Conservation (phyloP, 2,113 vertebrate genomes). For the Chlamydotis undulata region DNA sequence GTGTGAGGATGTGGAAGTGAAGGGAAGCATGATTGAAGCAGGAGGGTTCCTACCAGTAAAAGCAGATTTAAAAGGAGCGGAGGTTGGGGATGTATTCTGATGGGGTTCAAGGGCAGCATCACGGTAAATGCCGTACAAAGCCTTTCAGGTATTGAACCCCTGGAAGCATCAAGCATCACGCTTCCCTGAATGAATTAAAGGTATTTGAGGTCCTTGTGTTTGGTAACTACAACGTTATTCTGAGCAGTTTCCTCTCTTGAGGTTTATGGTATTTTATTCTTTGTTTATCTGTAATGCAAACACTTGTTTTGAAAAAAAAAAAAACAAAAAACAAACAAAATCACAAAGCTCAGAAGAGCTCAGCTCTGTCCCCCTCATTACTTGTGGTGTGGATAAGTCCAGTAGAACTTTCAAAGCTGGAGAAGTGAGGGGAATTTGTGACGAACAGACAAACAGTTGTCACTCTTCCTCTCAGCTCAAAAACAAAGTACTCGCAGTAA, state of each 20-base stretch:
- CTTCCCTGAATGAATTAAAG: neutral
- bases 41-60: neutral
- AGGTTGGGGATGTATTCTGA: neutral
- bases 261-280: neutral
- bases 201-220: neutral
- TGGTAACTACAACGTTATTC: neutral
- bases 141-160: neutral
- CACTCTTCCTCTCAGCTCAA: neutral
- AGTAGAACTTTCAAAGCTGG: neutral
- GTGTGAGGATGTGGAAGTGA: neutral
- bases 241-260: neutral
- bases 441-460: neutral
- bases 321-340: neutral
- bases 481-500: neutral
- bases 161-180: no score
- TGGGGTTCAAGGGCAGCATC: neutral
- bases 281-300: neutral
- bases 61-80: neutral
- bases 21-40: neutral
- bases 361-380: neutral
- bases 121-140: fast-evolving
- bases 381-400: neutral
- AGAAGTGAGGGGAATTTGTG: neutral
- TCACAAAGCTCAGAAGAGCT: neutral
- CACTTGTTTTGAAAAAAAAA: neutral